phyloP scores from a whole-genome alignment of 2,113 vertebrate genomes.

The Ochotona curzoniae region DNA sequence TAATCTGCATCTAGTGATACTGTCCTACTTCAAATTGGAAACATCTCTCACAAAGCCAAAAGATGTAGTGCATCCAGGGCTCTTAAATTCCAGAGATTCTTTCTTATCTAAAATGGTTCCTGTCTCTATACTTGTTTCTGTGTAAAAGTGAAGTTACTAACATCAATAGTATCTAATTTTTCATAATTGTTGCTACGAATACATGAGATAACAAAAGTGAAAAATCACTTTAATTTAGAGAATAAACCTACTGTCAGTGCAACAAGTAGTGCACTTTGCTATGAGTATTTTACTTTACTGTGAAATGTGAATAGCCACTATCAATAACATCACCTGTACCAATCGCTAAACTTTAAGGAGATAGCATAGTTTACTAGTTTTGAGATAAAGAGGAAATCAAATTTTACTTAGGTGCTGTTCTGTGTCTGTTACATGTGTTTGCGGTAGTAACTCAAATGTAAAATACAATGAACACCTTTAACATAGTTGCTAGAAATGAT shows the following conservation, averaged over 20 bases:
- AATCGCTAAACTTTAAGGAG: neutral
- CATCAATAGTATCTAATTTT: neutral
- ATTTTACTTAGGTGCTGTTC: neutral
- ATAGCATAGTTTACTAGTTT: neutral
- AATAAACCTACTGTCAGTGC: neutral
- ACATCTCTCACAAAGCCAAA: neutral
- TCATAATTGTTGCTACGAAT: neutral
- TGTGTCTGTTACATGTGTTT: neutral
- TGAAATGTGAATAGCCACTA: neutral
- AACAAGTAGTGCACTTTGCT: neutral
- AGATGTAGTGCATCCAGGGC: neutral
- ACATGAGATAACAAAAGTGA: constrained; percentile 6
- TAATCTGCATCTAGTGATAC: neutral
- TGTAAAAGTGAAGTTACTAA: neutral
- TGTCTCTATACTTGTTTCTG: neutral
- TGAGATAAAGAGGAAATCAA: neutral
- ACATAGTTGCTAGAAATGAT: neutral
- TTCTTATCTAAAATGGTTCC: neutral
- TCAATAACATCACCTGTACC: neutral
- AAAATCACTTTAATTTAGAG: neutral
- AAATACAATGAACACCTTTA: neutral
- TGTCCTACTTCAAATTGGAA: neutral
- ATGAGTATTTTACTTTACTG: neutral
- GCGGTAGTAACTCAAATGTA: neutral
- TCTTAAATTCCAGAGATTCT: neutral